These are phyloP conservation scores for Sebastes elongatus DNA, from an alignment of 2,797 vertebrate species.

Conservation along the genomic window DNA sequence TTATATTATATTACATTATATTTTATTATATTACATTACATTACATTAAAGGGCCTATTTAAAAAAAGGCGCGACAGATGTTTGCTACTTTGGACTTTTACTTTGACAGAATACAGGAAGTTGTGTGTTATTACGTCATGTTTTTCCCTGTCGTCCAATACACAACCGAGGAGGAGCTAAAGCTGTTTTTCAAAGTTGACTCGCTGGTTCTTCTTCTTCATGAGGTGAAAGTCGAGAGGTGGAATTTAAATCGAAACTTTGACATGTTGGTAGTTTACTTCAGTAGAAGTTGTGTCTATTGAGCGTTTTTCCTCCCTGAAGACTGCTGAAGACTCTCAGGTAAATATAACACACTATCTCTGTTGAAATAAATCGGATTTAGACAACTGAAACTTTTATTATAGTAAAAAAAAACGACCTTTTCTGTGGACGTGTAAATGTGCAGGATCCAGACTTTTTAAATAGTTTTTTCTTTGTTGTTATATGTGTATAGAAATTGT, in stretches of 20 bases:
- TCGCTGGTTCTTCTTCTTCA: neutral
- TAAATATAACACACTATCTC: neutral
- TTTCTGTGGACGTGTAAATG: constrained; percentile 12
- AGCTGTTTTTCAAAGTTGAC: constrained; percentile 38
- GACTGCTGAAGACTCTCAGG: constrained; percentile 14
- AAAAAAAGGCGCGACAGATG: no score
- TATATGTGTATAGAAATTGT: no score
- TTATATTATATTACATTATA: no score
- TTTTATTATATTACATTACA: neutral
- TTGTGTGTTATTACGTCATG: neutral
- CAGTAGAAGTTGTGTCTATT: neutral
- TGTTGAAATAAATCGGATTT: neutral
- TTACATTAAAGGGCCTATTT: neutral
- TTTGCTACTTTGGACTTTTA: neutral
- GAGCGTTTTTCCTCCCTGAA: neutral
- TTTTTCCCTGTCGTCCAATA: constrained; percentile 1
- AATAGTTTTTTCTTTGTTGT: neutral
- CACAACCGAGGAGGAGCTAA: constrained; percentile 32
- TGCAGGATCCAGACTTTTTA: neutral
- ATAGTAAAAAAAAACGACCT: neutral
- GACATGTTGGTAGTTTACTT: neutral
- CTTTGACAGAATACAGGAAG: constrained; percentile 27
- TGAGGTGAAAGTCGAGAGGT: neutral
- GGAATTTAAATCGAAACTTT: constrained; percentile 21
- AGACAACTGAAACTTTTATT: neutral